These are phyloP conservation scores for Pseudomyrmex dendroicus DNA, from an alignment of 1,140 invertebrate genomes.

Conservation along the genomic window DNA sequence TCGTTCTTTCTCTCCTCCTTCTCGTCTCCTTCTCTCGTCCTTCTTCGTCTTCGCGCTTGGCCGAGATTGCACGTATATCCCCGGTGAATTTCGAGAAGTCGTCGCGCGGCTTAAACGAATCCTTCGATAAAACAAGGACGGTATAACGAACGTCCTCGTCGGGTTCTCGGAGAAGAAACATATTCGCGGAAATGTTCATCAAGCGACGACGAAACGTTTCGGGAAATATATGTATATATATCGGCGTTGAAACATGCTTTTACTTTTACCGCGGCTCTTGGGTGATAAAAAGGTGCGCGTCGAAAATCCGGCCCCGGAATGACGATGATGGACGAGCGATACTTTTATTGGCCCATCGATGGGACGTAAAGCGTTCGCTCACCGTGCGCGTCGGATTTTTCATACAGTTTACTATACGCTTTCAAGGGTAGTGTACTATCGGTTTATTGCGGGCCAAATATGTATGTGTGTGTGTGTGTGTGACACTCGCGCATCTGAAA, in stretches of 20 bases:
- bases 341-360: slow-evolving; percentile 47
- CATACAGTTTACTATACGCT: not conserved
- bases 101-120: slow-evolving; percentile 52
- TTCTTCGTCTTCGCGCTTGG: slow-evolving; percentile 44
- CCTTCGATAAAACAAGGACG: slow-evolving; percentile 24
- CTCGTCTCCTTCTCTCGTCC: not conserved
- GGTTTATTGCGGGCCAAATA: not conserved
- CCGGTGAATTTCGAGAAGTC: slow-evolving; percentile 53
- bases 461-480: too few relatives aligned
- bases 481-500: not conserved
- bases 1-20: not conserved
- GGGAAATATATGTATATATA: not conserved
- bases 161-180: not conserved
- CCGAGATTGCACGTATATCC: slow-evolving; percentile 64
- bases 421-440: not conserved
- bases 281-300: slow-evolving; percentile 18
- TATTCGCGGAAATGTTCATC: slow-evolving; percentile 45
- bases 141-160: slow-evolving; percentile 56
- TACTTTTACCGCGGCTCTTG: slow-evolving; percentile 21
- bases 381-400: not conserved
- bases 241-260: slow-evolving; percentile 26
- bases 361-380: slow-evolving; percentile 22
- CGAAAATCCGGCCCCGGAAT: not conserved
- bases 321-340: slow-evolving; percentile 58
- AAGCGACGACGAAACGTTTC: slow-evolving; percentile 23